A percentile compares a stretch with the other conserved stretches of the same genome.
Evolutionary conservation across 2,888 invertebrate species (phyloP).

Genomic region (Apamea epomidion): DNA sequence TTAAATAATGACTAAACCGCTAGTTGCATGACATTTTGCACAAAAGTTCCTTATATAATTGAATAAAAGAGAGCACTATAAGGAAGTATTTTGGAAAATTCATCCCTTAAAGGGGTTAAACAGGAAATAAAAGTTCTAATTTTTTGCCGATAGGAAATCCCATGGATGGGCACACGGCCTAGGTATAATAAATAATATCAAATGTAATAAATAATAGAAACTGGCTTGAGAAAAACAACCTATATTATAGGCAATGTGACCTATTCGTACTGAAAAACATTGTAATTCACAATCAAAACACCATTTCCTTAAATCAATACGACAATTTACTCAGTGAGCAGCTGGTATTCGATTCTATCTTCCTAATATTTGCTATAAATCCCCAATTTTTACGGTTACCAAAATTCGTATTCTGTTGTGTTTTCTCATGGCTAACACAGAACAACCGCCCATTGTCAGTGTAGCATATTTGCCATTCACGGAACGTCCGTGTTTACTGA

Average conservation of each 20-base stretch:
- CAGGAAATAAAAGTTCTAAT: background rate
- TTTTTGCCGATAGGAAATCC: background rate
- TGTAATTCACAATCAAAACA: background rate
- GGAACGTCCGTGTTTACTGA: slow-evolving; percentile 63
- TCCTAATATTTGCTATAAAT: slow-evolving; percentile 18
- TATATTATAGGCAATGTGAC: background rate
- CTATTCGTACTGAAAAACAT: background rate
- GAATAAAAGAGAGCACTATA: no score
- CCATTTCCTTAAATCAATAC: slow-evolving; percentile 20
- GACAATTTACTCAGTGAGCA: slow-evolving; percentile 1
- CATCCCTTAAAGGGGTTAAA: background rate
- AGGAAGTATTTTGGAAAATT: background rate
- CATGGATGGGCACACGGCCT: background rate
- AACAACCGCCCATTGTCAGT: slow-evolving; percentile 46
- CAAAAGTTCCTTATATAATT: no score
- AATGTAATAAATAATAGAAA: background rate
- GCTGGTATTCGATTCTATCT: background rate
- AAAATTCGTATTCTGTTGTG: slow-evolving; percentile 41
- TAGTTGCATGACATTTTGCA: no score
- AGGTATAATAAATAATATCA: background rate
- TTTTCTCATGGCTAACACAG: slow-evolving; percentile 24
- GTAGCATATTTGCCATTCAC: slow-evolving; percentile 64
- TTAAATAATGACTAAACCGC: no score
- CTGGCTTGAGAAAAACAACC: background rate
- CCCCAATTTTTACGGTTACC: slow-evolving; percentile 26